Base-by-base conservation (phyloP, 2,797 vertebrate species). In the Sebastes itinus region DNA sequence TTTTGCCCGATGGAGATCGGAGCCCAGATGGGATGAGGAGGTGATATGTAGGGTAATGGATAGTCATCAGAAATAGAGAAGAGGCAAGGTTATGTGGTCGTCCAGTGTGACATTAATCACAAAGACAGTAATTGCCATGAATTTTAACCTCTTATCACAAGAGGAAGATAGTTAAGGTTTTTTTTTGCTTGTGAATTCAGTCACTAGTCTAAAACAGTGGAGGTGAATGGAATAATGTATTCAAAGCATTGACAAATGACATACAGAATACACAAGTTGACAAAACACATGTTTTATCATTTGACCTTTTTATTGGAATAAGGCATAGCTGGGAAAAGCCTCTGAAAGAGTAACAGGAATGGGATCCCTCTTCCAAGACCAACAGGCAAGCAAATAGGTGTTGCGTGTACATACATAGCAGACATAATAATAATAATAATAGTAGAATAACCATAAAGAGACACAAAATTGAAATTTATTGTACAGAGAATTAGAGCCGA, bases 1-100 rank as follows among this genome's bases (percentile, higher is more conserved):
- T 79, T 80, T 80, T 68, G 35, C 8, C 80, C 55, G 61, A 79
- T 69, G 78, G 60, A 85, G 81, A 88, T 65, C 72, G 72, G 75
- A 60, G 74, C 64, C 28, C 63, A 56, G 77, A 68, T 62, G 74
- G 72, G 65, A 61, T 54, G 32, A 75, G 49, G 23, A 78, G 69
- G 33, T 66, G 77, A 79, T 64, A 35, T 72, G 62, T 49, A 42
- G 32, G 58, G 23, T 76, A 54, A 87, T 82, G 60, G 72, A 78
- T 77, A 2, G 66, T 72, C 59, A 69, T 83, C 64, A 54, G 81
- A 83, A 74, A 75, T 38, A 84, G 82, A 68, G 63, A 68, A 27
- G 23, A 70, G 46, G 20, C 35, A 61, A 61, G 64, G 42, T 54
- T 65, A 55, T 67, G 71, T 82, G 61, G 22, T 33, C 49, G 18